Evolutionary conservation across 2,888 invertebrate genomes (phyloP).

Genomic region (Drosophila diplacantha): DNA sequence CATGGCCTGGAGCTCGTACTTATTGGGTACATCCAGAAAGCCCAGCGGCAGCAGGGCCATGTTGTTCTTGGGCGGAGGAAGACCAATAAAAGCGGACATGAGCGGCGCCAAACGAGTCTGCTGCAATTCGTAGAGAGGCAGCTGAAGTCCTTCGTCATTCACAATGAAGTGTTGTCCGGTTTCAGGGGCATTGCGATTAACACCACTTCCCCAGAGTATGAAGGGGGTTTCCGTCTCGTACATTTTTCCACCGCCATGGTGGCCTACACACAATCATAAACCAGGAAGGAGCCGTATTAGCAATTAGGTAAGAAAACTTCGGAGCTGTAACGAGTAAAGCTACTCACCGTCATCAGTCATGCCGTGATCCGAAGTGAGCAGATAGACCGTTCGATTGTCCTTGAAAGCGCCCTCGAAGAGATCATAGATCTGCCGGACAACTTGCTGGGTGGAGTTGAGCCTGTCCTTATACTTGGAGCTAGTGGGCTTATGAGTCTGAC

Average conservation of each 20-base stretch:
- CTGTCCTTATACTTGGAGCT: slow-evolving; percentile 87
- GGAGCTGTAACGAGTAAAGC: neutral
- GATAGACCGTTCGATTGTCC: slow-evolving; percentile 88
- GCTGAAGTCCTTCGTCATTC: slow-evolving; percentile 20
- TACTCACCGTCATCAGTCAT: slow-evolving; percentile 95
- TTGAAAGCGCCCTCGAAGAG: slow-evolving; percentile 85
- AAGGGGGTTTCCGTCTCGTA: slow-evolving; percentile 93
- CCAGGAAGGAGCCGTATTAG: neutral
- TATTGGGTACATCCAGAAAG: slow-evolving; percentile 58
- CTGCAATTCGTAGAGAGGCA: slow-evolving; percentile 82
- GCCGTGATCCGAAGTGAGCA: slow-evolving; percentile 98
- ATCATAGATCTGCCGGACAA: slow-evolving; percentile 83
- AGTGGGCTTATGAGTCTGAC: slow-evolving; percentile 84
- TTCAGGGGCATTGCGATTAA: slow-evolving; percentile 73
- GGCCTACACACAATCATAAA: slow-evolving; percentile 79
- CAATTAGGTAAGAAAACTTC: neutral
- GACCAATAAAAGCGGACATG: slow-evolving; percentile 90
- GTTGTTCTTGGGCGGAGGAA: slow-evolving; percentile 91
- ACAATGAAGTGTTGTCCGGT: slow-evolving; percentile 25
- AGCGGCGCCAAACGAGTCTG: slow-evolving; percentile 95
- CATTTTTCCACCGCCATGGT: slow-evolving; percentile 91
- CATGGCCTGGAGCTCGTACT: slow-evolving; percentile 81
- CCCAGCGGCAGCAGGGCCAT: slow-evolving; percentile 71
- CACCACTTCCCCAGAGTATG: slow-evolving; percentile 96
- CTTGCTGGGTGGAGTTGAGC: slow-evolving; percentile 86